Conservation (phyloP, 2,113 vertebrate genomes). For the Sebastes schlegelii region DNA sequence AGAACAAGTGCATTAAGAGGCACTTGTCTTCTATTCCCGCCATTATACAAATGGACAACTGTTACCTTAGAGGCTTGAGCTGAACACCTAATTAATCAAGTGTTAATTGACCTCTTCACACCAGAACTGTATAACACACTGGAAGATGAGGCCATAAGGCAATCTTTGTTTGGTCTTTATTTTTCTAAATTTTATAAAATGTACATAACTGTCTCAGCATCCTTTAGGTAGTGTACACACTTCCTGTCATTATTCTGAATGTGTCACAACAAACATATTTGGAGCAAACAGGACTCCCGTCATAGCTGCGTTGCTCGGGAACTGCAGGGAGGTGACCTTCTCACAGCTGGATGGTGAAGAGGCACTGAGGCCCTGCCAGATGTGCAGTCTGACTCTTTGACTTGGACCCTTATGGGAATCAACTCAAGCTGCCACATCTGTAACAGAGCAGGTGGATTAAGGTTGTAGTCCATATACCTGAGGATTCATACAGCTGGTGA, state of each 20-base stretch:
- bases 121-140: not conserved
- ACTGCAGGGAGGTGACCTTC: not conserved
- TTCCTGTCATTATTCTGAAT: not conserved
- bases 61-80: not conserved
- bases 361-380: conserved; percentile 16
- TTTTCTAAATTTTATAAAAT: not conserved
- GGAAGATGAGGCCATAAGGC: not conserved
- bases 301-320: not conserved
- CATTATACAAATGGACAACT: not conserved
- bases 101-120: not conserved
- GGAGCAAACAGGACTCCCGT: not conserved
- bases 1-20: not conserved
- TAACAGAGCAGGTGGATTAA: not conserved
- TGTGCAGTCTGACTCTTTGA: conserved; percentile 28
- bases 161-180: not conserved
- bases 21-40: not conserved
- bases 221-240: not conserved
- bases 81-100: too few relatives aligned
- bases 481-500: not conserved
- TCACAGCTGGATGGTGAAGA: conserved; percentile 19
- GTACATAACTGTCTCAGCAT: not conserved
- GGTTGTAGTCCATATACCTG: not conserved
- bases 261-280: not conserved
- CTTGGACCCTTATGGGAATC: not conserved
- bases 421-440: not conserved